phyloP scores from a whole-genome alignment of 2,888 invertebrate species.

The Idaea biselata region DNA sequence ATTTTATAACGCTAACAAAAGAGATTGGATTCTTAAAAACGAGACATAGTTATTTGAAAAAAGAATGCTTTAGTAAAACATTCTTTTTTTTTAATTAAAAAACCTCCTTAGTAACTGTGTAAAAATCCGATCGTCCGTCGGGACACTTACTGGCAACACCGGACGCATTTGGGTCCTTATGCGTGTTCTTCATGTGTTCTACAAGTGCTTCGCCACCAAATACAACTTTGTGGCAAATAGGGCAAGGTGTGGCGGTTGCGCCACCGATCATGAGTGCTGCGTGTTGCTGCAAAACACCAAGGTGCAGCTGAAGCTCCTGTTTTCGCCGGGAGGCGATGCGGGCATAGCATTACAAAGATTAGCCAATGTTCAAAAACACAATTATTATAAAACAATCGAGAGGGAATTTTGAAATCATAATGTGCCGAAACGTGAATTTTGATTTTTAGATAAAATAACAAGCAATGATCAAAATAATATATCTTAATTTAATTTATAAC shows the following conservation, averaged over 20 bases:
- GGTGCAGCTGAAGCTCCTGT: constrained; percentile 94
- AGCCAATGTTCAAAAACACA: constrained; percentile 57
- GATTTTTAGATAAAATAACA: constrained; percentile 35
- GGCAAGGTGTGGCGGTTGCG: constrained; percentile 94
- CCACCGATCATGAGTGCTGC: constrained; percentile 95
- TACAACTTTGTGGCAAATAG: constrained; percentile 96
- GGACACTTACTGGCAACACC: constrained; percentile 92
- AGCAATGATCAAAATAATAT: not conserved
- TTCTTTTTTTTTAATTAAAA: constrained; percentile 35
- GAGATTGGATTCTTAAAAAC: constrained; percentile 15
- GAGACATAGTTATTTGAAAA: constrained; percentile 20
- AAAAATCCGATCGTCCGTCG: constrained; percentile 40
- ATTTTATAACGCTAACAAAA: constrained; percentile 22
- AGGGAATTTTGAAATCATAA: constrained; percentile 56
- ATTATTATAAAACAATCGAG: constrained; percentile 36
- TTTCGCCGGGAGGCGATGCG: constrained; percentile 69
- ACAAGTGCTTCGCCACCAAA: constrained; percentile 95
- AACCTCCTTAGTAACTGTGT: constrained; percentile 25
- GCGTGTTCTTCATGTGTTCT: constrained; percentile 97
- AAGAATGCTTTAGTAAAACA: constrained; percentile 23
- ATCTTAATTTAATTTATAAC: too few relatives aligned
- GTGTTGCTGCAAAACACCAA: constrained; percentile 97
- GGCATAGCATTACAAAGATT: constrained; percentile 75
- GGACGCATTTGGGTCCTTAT: constrained; percentile 94
- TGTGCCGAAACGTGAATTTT: constrained; percentile 54